Evolutionary conservation across 2,888 invertebrate genomes (phyloP).

Genomic region (Horisme vitalbata): DNA sequence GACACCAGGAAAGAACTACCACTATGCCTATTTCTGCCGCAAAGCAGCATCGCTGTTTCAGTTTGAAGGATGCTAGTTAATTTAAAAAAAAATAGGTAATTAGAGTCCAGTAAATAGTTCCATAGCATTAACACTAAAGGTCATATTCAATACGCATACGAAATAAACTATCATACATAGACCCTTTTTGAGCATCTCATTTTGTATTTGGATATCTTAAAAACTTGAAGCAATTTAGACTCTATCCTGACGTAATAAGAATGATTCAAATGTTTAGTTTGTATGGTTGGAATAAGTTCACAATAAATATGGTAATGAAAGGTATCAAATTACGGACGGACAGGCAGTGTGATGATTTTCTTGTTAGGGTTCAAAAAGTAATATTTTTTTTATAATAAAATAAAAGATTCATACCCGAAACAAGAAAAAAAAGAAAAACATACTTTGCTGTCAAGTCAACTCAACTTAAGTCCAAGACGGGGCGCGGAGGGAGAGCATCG

Average conservation of each 20-base stretch:
- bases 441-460: too few species aligned
- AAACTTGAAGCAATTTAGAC: constrained; percentile 2
- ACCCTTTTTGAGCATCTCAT: constrained; percentile 32
- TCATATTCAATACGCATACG: constrained; percentile 34
- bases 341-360: constrained; percentile 68
- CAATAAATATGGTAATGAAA: constrained; percentile 81
- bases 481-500: too few species aligned
- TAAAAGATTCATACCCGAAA: too few species aligned
- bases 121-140: too few species aligned
- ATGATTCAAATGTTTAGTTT: background rate
- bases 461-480: too few species aligned
- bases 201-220: constrained; percentile 53
- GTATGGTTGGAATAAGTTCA: constrained; percentile 42
- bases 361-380: constrained; percentile 43
- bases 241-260: constrained; percentile 1
- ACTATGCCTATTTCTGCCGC: too few species aligned
- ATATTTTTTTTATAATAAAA: background rate
- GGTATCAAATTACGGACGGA: constrained; percentile 77
- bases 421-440: too few species aligned
- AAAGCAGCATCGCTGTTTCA: too few species aligned
- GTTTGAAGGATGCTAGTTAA: too few species aligned
- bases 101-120: too few species aligned
- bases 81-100: too few species aligned
- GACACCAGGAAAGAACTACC: too few species aligned
- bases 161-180: constrained; percentile 29